phyloP scores from a whole-genome alignment of 2,113 vertebrate genomes.

The Alethe diademata region DNA sequence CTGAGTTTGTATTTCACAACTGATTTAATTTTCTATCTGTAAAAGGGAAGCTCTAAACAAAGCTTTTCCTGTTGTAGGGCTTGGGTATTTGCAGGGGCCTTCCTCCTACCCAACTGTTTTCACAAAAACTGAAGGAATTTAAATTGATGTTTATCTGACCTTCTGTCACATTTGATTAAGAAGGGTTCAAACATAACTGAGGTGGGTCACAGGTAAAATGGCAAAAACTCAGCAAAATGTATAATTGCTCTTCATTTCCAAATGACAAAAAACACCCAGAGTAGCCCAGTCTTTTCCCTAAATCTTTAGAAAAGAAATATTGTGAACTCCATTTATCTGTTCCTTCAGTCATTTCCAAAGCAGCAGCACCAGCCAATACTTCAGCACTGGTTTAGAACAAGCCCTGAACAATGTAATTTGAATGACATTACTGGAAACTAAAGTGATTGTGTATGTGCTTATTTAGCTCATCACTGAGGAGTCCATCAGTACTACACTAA shows the following conservation, averaged over 20 bases:
- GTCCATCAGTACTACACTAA: conserved; percentile 19
- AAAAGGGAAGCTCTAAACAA: not conserved
- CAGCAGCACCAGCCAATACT: not conserved
- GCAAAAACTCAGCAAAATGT: not conserved
- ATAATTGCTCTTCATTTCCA: not conserved
- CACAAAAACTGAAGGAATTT: not conserved
- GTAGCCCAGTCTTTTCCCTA: not conserved
- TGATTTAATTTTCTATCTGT: not conserved
- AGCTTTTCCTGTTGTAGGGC: not conserved
- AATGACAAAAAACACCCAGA: not conserved
- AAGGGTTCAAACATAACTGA: not conserved
- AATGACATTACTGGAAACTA: conserved; percentile 51
- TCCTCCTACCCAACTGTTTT: not conserved
- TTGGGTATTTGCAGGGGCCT: not conserved
- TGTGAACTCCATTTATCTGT: not conserved
- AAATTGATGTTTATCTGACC: not conserved
- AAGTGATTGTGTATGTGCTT: conserved; percentile 16
- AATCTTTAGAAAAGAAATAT: not conserved
- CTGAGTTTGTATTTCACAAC: not conserved
- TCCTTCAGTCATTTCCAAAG: not conserved
- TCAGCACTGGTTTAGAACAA: not conserved
- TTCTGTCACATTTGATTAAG: conserved; percentile 8
- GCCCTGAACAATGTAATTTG: conserved; percentile 16
- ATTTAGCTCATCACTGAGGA: conserved; percentile 27
- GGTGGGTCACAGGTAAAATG: not conserved